Percentiles rank a stretch among this genome's conserved stretches.
These are phyloP conservation scores for Tetramorium bicarinatum DNA, from an alignment of 2,888 invertebrate species.

Conservation along the genomic window DNA sequence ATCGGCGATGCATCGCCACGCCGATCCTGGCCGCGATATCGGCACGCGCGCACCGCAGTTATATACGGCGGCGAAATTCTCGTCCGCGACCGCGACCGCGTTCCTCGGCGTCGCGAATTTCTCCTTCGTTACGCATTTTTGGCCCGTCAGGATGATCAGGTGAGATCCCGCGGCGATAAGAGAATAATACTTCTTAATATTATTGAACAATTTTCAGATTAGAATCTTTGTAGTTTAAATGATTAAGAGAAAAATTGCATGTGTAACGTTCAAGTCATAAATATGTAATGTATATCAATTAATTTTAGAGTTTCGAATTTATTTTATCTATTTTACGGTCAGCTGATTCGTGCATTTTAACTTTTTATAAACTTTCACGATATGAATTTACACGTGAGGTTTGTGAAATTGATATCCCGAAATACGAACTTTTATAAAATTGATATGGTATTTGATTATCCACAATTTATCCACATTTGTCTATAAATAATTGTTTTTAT, in stretches of 20 bases:
- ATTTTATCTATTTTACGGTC: background rate
- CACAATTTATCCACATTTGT: too few relatives aligned
- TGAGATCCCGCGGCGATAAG: background rate
- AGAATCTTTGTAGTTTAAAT: background rate
- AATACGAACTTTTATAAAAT: too few relatives aligned
- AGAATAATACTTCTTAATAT: background rate
- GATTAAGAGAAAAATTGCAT: background rate
- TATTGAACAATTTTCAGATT: background rate
- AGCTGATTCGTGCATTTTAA: background rate
- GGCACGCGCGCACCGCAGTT: conserved; percentile 21
- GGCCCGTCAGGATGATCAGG: too few relatives aligned
- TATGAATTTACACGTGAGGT: background rate
- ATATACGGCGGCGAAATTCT: background rate
- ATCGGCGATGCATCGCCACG: conserved; percentile 41
- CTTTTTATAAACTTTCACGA: background rate
- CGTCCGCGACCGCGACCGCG: background rate
- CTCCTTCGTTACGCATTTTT: background rate
- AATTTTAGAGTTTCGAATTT: background rate
- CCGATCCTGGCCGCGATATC: conserved; percentile 26
- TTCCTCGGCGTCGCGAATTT: background rate
- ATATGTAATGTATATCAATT: background rate
- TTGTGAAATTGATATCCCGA: too few relatives aligned
- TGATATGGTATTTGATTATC: too few relatives aligned
- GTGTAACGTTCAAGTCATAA: background rate
- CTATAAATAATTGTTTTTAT: too few relatives aligned